Conservation (phyloP, 2,888 invertebrate genomes). For the Tetrapedia diversipes region DNA sequence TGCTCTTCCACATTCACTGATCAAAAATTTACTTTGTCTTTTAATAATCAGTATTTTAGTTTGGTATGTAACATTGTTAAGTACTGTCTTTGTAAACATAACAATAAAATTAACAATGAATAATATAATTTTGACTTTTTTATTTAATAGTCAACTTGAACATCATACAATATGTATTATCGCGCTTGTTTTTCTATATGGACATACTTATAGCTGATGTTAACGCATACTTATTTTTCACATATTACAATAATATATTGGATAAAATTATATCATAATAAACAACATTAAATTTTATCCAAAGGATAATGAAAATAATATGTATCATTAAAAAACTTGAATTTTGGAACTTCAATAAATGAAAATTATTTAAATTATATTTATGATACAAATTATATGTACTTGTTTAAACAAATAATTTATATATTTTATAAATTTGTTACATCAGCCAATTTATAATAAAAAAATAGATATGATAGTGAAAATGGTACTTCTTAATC, state of each 20-base stretch:
- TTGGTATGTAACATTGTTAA: slow-evolving; percentile 43
- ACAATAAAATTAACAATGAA: slow-evolving; percentile 51
- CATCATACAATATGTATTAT: slow-evolving; percentile 77
- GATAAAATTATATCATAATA: not conserved
- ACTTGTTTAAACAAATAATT: not conserved
- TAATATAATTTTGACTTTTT: slow-evolving; percentile 45
- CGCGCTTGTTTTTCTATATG: slow-evolving; percentile 72
- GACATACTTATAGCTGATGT: slow-evolving; percentile 30
- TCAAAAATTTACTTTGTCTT: slow-evolving; percentile 35
- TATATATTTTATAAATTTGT: slow-evolving; percentile 8
- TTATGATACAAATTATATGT: not conserved
- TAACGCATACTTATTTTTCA: slow-evolving; percentile 49
- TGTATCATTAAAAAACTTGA: not conserved
- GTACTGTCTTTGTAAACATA: slow-evolving; percentile 48
- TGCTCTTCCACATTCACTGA: slow-evolving; percentile 41
- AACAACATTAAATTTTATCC: slow-evolving; percentile 30
- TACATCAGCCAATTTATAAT: slow-evolving; percentile 21
- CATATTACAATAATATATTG: slow-evolving; percentile 13
- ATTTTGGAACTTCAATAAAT: slow-evolving; percentile 11
- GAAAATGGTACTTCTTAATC: slow-evolving; percentile 16
- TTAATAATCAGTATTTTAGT: slow-evolving; percentile 55
- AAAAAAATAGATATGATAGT: slow-evolving; percentile 20
- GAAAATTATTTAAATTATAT: slow-evolving; percentile 5
- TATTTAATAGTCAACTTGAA: slow-evolving; percentile 63
- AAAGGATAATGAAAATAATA: slow-evolving; percentile 28